Base-by-base conservation (phyloP, 1,140 invertebrate genomes). In the Drosophila kurseongensis region DNA sequence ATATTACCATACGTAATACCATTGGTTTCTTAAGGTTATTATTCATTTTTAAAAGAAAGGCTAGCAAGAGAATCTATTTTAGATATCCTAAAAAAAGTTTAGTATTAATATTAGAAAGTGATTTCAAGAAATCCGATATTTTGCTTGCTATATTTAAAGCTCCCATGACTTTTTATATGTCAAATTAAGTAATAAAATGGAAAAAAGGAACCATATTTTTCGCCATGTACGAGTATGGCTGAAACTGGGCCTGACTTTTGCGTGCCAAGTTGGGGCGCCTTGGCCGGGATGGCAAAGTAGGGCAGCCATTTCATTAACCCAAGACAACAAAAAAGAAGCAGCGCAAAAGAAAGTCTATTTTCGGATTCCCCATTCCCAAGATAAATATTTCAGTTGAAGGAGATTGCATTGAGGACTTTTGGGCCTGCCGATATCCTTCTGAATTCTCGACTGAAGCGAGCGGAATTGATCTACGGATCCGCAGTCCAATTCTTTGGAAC, bases 241-340 rank as follows among this genome's bases (percentile, higher is more conserved):
- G 52, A 69, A 75, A 71, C 56, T 69, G 66, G 48, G 66, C 50
- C 68, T 71, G 68, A 41, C 65, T 71, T 71, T 71, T 71, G 68
- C 68, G 58, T 75, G 72, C 72, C 72, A 75, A 75, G 59, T 74
- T 74, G 68, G 57, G 36, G 35, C 69, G 69, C 80, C 80, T 79
- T 80, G 77, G 77, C 71, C 65, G 75, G 61, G 60, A 72, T 73
- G 47, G 36, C 45, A 77, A 85, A 80, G 77, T 84, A 80, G 80
- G 80, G 48, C 80, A 85, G 66, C 66, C 77, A 85, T 77, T 84
- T 84, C 77, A 84, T 84, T 84, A 84, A 80, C 78, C 81, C 60
- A 66, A 61, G 67, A 62, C 66, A 69, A 62, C 56, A 38, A 62
- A 7, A 61, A 51, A 16, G 2, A 35, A 50, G 36, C 12, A 42